Evolutionary conservation across 1,140 invertebrate species (phyloP).

Genomic region (Hyposmocoma kahamanoa): DNA sequence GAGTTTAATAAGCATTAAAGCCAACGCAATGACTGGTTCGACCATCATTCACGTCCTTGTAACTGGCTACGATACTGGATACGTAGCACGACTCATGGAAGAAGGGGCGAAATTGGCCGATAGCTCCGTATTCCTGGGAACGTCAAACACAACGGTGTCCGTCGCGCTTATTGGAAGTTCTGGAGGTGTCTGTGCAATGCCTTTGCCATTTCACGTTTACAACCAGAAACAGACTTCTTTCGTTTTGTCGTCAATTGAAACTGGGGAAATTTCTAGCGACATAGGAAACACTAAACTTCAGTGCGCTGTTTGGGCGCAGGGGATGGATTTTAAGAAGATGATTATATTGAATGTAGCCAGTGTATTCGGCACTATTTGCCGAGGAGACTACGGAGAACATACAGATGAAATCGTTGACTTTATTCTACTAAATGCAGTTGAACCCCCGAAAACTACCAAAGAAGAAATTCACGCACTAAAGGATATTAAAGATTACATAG

Average conservation of each 20-base stretch:
- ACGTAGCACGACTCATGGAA: slow-evolving; percentile 39
- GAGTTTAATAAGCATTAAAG: slow-evolving; percentile 51
- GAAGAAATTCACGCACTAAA: slow-evolving; percentile 39
- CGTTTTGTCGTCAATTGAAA: slow-evolving; percentile 49
- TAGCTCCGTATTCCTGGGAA: slow-evolving; percentile 28
- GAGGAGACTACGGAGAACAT: slow-evolving; percentile 45
- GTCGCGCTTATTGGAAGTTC: slow-evolving; percentile 35
- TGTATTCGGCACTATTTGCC: slow-evolving; percentile 47
- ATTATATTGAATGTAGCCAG: slow-evolving; percentile 40
- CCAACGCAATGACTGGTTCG: slow-evolving; percentile 29
- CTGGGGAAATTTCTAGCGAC: slow-evolving; percentile 27
- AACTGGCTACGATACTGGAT: slow-evolving; percentile 38
- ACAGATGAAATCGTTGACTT: slow-evolving; percentile 44
- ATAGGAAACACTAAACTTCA: slow-evolving; percentile 28
- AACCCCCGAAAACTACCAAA: slow-evolving; percentile 17
- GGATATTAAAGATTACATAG: slow-evolving; percentile 38
- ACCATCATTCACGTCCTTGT: slow-evolving; percentile 49
- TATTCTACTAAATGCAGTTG: slow-evolving; percentile 29
- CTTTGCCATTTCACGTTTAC: slow-evolving; percentile 48
- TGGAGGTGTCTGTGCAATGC: slow-evolving; percentile 43
- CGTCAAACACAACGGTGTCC: slow-evolving; percentile 24
- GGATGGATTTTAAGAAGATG: slow-evolving; percentile 52
- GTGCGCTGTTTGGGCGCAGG: slow-evolving; percentile 54
- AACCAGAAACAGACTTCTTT: slow-evolving; percentile 43
- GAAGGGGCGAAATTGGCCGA: slow-evolving; percentile 40